Percentiles rank a stretch among this genome's conserved stretches.
phyloP scores from a whole-genome alignment of 2,888 invertebrate species.

The Nymphalis polychloros region DNA sequence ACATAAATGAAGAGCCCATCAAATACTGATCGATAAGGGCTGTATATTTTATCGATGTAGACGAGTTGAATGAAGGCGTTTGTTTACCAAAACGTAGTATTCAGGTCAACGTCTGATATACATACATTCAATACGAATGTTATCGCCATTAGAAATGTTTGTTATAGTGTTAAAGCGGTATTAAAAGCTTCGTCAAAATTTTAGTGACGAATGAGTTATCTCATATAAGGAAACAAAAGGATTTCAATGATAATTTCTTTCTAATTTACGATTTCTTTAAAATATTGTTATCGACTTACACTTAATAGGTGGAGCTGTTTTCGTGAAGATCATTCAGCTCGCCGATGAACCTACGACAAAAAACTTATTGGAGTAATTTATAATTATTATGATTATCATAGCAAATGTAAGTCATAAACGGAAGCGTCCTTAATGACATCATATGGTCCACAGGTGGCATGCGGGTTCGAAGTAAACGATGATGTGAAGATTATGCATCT shows the following conservation, averaged over 20 bases:
- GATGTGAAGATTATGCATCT: constrained; percentile 66
- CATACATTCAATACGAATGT: constrained; percentile 47
- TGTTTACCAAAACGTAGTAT: constrained; percentile 45
- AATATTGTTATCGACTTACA: constrained; percentile 57
- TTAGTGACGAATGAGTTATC: constrained; percentile 8
- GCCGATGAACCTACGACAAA: constrained; percentile 68
- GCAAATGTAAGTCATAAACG: constrained; percentile 21
- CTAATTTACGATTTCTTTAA: not conserved
- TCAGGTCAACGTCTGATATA: constrained; percentile 57
- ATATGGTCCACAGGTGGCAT: constrained; percentile 55
- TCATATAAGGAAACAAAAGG: not conserved
- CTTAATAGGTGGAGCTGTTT: constrained; percentile 69
- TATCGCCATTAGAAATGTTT: constrained; percentile 47
- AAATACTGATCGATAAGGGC: constrained; percentile 43
- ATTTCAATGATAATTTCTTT: constrained; percentile 1
- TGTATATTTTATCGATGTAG: constrained; percentile 20
- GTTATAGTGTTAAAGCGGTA: constrained; percentile 17
- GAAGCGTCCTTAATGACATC: constrained; percentile 47
- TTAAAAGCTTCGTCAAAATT: constrained; percentile 12
- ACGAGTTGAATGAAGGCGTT: constrained; percentile 34
- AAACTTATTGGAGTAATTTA: constrained; percentile 43
- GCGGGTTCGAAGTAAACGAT: constrained; percentile 45
- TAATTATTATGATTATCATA: constrained; percentile 28
- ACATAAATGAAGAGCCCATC: constrained; percentile 38
- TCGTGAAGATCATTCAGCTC: constrained; percentile 72